These are phyloP conservation scores for Siniperca undulata DNA, from an alignment of 2,797 vertebrate species.

Conservation along the genomic window DNA sequence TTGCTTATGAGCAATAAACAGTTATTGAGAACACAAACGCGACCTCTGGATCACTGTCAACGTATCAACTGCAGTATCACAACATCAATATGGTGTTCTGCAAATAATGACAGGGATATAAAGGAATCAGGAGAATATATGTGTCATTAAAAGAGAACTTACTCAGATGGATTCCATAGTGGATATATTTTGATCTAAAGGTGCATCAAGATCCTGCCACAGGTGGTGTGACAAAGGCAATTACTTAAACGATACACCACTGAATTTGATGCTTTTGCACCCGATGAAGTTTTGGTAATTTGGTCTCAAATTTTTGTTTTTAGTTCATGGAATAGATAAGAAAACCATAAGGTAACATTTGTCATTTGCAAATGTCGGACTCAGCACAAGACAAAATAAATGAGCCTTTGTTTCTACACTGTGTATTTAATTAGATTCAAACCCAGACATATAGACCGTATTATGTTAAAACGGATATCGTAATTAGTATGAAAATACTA, in stretches of 20 bases:
- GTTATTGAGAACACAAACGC: neutral
- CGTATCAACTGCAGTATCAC: neutral
- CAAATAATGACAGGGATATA: neutral
- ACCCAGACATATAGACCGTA: neutral
- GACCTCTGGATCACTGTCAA: neutral
- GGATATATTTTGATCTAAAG: neutral
- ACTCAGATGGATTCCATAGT: neutral
- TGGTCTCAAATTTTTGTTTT: neutral
- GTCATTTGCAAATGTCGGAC: neutral
- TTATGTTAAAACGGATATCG: neutral
- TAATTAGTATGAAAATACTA: neutral
- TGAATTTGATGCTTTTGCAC: neutral
- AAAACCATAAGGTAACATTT: neutral
- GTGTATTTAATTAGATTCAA: neutral
- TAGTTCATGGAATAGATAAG: neutral
- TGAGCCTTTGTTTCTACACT: neutral
- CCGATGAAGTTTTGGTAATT: neutral
- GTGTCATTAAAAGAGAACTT: neutral
- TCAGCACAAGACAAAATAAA: neutral
- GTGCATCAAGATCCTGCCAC: neutral
- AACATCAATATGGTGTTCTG: constrained; percentile 5
- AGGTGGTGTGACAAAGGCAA: neutral
- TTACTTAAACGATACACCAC: neutral
- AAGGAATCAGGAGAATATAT: neutral
- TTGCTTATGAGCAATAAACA: neutral